Evolutionary conservation across 1,140 invertebrate genomes (phyloP), one percentile per base, ranked within the genome.

Genomic region (Trachymyrmex cornetzi): DNA sequence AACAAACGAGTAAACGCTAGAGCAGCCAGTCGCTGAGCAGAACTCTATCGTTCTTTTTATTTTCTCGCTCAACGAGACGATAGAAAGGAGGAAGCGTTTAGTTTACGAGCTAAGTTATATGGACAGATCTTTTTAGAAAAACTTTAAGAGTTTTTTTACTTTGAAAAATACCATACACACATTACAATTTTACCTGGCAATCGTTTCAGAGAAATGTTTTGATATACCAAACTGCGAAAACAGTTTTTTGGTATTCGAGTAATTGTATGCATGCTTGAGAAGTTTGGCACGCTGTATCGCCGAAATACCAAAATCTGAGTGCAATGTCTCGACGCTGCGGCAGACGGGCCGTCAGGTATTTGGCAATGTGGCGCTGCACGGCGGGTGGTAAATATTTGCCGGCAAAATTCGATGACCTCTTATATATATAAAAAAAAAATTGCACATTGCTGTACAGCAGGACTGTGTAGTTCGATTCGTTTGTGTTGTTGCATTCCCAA

Each of bases 291-390:
- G 63, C 64, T 5, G 34, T 53, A 82, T 72, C 67, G 55, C 11
- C 38, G 19, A 59, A 72, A 82, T 82, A 74, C 38, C 38, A 48
- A 61, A 50, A 67, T 38, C 19, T 38, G 66, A 22, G 53, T 19
- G 59, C 82, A 72, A 72, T 75, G 81, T 89, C 77, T 80, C 64
- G 66, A 79, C 44, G 55, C 16, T 48, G 71, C 48, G 77, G 38
- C 34, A 5, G 34, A 38, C 1, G 34, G 7, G 7, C 50, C 19
- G 50, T 59, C 66, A 59, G 79, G 50, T 81, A 72, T 81, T 81
- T 22, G 30, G 48, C 77, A 53, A 22, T 19, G 44, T 3, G 59
- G 27, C 6, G 24, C 11, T 59, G n/a, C 24, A 24, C 7, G 77
- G 27, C n/a, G 27, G n/a, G 19, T 22, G 48, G 50, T 81, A 81